These are phyloP conservation scores for Macrotus californicus DNA, from an alignment of 2,113 vertebrate genomes.

Conservation along the genomic window DNA sequence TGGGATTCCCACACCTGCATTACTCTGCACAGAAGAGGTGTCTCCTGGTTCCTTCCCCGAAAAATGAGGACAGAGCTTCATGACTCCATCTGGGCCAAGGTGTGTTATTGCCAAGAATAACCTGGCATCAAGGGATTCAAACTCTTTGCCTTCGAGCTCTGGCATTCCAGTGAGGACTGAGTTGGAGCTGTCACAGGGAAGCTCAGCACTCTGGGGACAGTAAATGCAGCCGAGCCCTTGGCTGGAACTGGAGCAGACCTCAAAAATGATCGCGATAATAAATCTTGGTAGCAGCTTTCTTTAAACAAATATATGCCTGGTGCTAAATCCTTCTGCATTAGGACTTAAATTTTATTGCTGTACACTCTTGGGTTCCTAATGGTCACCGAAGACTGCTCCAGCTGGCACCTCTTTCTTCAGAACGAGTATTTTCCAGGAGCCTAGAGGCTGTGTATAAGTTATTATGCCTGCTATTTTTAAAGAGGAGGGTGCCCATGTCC, in stretches of 20 bases:
- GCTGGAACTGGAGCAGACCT: not conserved
- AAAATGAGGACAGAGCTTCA: not conserved
- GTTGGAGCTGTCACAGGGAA: not conserved
- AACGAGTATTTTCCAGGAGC: not conserved
- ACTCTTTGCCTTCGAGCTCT: constrained; percentile 43
- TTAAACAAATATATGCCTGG: not conserved
- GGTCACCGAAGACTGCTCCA: not conserved
- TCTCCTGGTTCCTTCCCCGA: not conserved
- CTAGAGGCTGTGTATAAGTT: not conserved
- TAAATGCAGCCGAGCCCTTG: constrained; percentile 25
- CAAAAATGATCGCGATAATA: constrained; percentile 18
- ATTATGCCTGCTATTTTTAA: not conserved
- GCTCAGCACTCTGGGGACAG: not conserved
- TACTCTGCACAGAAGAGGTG: not conserved
- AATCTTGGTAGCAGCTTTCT: constrained; percentile 16
- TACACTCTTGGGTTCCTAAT: not conserved
- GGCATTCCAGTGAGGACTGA: constrained; percentile 7
- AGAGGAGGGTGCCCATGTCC: not conserved
- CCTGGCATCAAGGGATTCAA: constrained; percentile 30
- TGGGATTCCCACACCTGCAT: not conserved
- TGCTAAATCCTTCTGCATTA: not conserved
- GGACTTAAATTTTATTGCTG: constrained; percentile 21
- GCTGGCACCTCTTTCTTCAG: not conserved
- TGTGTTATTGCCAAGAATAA: constrained; percentile 47
- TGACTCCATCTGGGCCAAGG: constrained; percentile 33